These are phyloP conservation scores for Lepus oiostolus DNA, from an alignment of 2,797 vertebrate species.

Conservation along the genomic window DNA sequence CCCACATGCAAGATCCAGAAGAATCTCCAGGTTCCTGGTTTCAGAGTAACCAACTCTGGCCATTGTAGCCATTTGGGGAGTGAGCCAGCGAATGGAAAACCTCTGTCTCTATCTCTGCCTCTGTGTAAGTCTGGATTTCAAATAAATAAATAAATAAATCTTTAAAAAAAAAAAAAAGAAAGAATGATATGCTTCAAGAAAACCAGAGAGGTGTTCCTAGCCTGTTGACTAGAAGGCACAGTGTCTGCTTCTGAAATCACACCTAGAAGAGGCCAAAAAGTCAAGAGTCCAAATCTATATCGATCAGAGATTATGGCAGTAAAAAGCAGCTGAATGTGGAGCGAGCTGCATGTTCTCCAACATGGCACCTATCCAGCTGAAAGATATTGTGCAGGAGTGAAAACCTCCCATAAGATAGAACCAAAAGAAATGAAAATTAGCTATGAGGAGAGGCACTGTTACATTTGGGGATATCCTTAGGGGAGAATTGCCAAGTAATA, in stretches of 20 bases:
- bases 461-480: neutral
- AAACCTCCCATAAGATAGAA: neutral
- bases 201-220: neutral
- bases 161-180: too few relatives aligned
- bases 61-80: too few relatives aligned
- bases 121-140: too few relatives aligned
- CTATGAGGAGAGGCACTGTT: neutral
- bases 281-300: neutral
- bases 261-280: neutral
- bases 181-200: neutral
- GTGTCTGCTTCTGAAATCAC: neutral
- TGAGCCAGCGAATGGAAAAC: too few relatives aligned
- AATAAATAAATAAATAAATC: too few relatives aligned
- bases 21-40: too few relatives aligned
- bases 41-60: too few relatives aligned
- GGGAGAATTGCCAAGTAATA: neutral
- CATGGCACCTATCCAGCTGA: neutral
- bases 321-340: neutral
- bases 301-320: conserved; percentile 18
- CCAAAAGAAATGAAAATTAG: neutral
- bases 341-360: neutral
- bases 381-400: neutral
- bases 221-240: neutral
- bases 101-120: too few relatives aligned
- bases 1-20: too few relatives aligned